These are phyloP conservation scores for Chamaetylas fuelleborni DNA, from an alignment of 2,113 vertebrate species.

Conservation along the genomic window DNA sequence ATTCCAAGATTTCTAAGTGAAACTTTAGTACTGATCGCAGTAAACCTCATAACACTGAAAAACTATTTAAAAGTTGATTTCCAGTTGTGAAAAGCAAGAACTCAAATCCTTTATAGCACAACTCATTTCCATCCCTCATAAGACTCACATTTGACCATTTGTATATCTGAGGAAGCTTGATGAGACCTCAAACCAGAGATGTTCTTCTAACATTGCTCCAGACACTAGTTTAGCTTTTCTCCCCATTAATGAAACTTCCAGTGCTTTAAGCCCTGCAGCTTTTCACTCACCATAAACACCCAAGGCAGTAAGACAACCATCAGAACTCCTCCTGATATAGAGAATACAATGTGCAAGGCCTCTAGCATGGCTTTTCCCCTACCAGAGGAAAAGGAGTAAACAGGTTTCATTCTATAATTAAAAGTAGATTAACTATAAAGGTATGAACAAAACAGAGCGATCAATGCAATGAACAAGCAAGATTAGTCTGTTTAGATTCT, in stretches of 20 bases:
- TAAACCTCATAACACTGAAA: neutral
- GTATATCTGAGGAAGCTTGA: neutral
- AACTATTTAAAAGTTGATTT: neutral
- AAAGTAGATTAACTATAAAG: neutral
- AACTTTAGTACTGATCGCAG: neutral
- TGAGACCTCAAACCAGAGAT: neutral
- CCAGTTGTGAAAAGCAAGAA: neutral
- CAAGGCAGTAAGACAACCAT: neutral
- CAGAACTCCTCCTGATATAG: neutral
- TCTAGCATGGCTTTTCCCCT: neutral
- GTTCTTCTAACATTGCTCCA: neutral
- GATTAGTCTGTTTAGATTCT: neutral
- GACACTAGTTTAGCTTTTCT: neutral
- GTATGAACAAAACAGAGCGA: neutral
- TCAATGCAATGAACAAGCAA: neutral
- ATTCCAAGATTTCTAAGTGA: neutral
- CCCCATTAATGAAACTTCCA: neutral
- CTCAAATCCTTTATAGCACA: neutral
- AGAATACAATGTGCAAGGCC: neutral
- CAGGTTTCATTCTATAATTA: neutral
- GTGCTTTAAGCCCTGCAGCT: neutral
- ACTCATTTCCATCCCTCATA: neutral
- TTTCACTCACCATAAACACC: neutral
- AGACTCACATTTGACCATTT: neutral
- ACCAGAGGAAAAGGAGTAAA: neutral